Evolutionary conservation across 2,888 invertebrate species (phyloP).

Genomic region (Hecatera dysodea): DNA sequence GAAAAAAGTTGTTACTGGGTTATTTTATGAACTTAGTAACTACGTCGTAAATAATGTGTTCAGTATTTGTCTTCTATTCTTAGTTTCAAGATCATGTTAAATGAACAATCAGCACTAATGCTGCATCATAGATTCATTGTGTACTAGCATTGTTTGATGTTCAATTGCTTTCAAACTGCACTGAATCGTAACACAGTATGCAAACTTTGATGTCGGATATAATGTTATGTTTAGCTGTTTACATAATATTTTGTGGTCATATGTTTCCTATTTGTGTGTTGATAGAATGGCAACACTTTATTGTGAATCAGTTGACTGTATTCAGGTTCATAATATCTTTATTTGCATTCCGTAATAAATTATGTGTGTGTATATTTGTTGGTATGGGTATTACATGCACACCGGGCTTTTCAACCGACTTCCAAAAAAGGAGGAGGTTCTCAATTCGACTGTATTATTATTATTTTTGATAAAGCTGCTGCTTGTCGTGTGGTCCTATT

Average conservation of each 20-base stretch:
- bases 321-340: no score
- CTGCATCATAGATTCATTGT: constrained; percentile 23
- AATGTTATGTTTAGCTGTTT: constrained; percentile 13
- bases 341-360: no score
- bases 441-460: no score
- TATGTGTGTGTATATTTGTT: no score
- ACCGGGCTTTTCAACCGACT: no score
- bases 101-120: constrained; percentile 19
- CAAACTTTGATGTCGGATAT: constrained; percentile 37
- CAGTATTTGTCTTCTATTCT: constrained; percentile 8
- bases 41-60: constrained; percentile 7
- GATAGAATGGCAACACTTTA: not conserved
- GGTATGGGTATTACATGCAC: not conserved
- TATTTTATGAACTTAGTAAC: not conserved
- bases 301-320: not conserved
- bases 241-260: constrained; percentile 1
- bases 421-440: no score
- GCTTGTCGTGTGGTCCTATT: no score
- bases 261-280: constrained; percentile 11
- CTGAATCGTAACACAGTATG: constrained; percentile 15
- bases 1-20: no score
- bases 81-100: not conserved
- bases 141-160: constrained; percentile 37
- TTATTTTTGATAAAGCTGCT: no score
- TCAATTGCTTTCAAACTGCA: constrained; percentile 27